phyloP scores from a whole-genome alignment of 2,797 vertebrate genomes.

The Aphelocoma californica region DNA sequence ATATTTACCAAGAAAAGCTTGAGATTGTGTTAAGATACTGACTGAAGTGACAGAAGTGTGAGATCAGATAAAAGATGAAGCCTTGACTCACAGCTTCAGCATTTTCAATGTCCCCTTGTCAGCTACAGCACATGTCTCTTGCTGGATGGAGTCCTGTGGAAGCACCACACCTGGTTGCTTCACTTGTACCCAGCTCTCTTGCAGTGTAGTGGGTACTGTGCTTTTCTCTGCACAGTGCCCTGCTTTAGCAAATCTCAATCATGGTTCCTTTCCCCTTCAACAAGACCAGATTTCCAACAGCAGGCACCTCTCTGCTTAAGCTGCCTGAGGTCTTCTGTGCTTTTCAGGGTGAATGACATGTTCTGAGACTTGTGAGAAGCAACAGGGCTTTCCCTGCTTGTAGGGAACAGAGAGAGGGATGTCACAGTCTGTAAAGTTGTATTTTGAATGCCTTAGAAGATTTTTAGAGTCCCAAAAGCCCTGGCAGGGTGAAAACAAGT shows the following conservation, averaged over 20 bases:
- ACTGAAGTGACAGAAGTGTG: neutral
- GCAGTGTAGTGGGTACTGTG: no score
- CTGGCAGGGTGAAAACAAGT: neutral
- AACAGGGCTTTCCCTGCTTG: neutral
- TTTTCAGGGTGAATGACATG: neutral
- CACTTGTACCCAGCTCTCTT: neutral
- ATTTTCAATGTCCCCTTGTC: neutral
- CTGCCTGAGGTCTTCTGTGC: neutral
- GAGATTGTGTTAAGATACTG: slow-evolving; percentile 17
- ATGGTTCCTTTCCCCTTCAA: neutral
- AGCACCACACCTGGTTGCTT: neutral
- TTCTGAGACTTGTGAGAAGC: neutral
- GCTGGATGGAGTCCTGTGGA: neutral
- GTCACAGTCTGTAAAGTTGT: neutral
- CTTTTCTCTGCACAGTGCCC: neutral
- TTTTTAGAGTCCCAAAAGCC: neutral
- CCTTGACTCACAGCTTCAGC: neutral
- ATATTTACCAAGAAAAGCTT: slow-evolving; percentile 44
- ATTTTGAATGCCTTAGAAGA: neutral
- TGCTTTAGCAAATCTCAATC: neutral
- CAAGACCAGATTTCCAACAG: neutral
- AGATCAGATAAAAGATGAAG: slow-evolving; percentile 29
- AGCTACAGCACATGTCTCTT: neutral
- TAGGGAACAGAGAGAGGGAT: neutral
- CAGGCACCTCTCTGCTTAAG: neutral